A percentile compares a stretch with the other conserved stretches of the same genome.
Evolutionary conservation across 2,888 invertebrate species (phyloP).

Genomic region (Nomada goodeniana): DNA sequence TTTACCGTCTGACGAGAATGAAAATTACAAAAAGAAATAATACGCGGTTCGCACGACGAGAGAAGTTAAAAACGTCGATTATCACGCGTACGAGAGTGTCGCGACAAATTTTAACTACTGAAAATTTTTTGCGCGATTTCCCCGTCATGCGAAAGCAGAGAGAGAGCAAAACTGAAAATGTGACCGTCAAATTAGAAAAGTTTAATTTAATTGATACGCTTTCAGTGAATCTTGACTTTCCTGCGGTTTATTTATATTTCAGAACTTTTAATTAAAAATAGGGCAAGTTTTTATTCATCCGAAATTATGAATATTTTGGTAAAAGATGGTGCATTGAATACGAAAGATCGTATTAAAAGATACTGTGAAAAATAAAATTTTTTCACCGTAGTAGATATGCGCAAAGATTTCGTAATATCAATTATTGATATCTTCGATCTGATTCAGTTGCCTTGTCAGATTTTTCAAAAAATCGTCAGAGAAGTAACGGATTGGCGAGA

Average conservation of each 20-base stretch:
- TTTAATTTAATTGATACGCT: not conserved
- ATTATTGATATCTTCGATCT: too few species aligned
- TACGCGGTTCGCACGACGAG: not conserved
- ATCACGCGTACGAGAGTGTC: not conserved
- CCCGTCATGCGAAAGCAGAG: not conserved
- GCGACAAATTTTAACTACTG: not conserved
- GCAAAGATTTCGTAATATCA: too few species aligned
- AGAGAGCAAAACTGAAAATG: not conserved
- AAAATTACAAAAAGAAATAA: slow-evolving; percentile 11
- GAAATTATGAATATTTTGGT: too few species aligned
- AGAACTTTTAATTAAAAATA: not conserved
- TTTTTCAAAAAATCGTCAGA: too few species aligned
- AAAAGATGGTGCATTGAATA: too few species aligned
- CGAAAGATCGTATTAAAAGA: too few species aligned
- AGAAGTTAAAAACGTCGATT: slow-evolving; percentile 35
- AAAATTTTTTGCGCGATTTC: not conserved
- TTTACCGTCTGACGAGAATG: slow-evolving; percentile 13
- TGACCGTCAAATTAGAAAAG: not conserved
- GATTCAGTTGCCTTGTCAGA: too few species aligned
- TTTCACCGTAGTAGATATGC: too few species aligned
- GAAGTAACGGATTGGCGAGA: too few species aligned
- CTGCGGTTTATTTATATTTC: not conserved
- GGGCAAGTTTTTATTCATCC: too few species aligned
- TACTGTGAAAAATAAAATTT: too few species aligned
- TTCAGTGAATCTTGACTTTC: not conserved